These are phyloP conservation scores for Chloropsis cyanopogon DNA, from an alignment of 2,113 vertebrate genomes.

Conservation along the genomic window DNA sequence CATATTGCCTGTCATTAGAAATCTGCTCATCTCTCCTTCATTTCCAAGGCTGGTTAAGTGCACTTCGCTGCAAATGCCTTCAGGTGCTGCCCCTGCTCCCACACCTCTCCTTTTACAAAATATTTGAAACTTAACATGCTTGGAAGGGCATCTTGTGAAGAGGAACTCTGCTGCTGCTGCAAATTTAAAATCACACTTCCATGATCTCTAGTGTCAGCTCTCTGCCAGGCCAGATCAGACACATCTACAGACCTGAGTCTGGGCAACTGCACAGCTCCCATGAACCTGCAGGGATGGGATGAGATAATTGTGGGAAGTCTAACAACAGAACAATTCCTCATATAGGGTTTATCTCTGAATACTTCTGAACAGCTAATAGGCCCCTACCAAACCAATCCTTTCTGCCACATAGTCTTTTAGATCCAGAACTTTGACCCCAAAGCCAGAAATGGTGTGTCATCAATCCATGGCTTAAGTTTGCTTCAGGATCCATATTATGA, in stretches of 20 bases:
- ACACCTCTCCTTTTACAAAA: not conserved
- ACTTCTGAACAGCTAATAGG: not conserved
- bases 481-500: not conserved
- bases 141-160: not conserved
- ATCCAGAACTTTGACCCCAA: not conserved
- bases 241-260: not conserved
- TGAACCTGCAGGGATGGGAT: not conserved
- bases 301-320: not conserved
- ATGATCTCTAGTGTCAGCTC: not conserved
- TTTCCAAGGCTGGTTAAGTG: not conserved
- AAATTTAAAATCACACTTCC: not conserved
- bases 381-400: not conserved
- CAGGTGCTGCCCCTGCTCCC: not conserved
- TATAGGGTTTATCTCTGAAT: not conserved
- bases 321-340: not conserved
- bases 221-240: not conserved
- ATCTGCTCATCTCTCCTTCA: conserved; percentile 38
- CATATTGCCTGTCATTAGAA: conserved; percentile 44
- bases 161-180: not conserved
- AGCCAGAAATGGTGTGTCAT: not conserved
- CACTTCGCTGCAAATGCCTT: not conserved
- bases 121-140: not conserved
- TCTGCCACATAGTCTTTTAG: not conserved
- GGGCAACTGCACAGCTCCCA: not conserved
- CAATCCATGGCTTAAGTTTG: not conserved